These are phyloP conservation scores for Spicauda simplicius DNA, from an alignment of 2,888 invertebrate genomes.

Conservation along the genomic window DNA sequence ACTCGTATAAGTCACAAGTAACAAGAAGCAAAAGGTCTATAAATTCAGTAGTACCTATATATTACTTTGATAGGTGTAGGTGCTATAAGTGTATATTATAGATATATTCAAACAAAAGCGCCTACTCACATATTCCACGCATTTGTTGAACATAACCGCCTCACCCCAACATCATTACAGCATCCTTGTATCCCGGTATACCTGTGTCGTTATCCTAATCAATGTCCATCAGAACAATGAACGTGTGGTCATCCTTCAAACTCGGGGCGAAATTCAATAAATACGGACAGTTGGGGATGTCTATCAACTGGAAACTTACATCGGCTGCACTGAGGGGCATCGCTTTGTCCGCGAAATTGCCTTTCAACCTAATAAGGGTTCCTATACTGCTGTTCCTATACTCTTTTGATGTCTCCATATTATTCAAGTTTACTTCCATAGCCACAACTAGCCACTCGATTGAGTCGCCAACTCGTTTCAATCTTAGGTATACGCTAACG, in stretches of 20 bases:
- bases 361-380: slow-evolving; percentile 78
- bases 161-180: slow-evolving; percentile 33
- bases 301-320: slow-evolving; percentile 77
- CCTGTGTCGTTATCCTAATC: slow-evolving; percentile 67
- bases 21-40: too few relatives aligned
- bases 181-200: slow-evolving; percentile 41
- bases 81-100: background rate
- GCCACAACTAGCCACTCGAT: slow-evolving; percentile 20
- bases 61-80: background rate
- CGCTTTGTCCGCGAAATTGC: slow-evolving; percentile 82
- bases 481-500: slow-evolving; percentile 32
- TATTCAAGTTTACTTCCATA: slow-evolving; percentile 28
- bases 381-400: slow-evolving; percentile 64
- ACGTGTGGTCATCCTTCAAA: slow-evolving; percentile 74
- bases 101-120: slow-evolving; percentile 1
- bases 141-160: slow-evolving; percentile 41
- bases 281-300: slow-evolving; percentile 65
- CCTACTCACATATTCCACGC: slow-evolving; percentile 22
- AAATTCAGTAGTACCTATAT: too few relatives aligned
- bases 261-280: slow-evolving; percentile 76
- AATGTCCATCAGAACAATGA: slow-evolving; percentile 71
- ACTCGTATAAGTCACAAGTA: too few relatives aligned
- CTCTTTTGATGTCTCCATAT: slow-evolving; percentile 68
- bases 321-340: slow-evolving; percentile 63
- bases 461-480: slow-evolving; percentile 27